These are phyloP conservation scores for Apotomis betuletana DNA, from an alignment of 2,888 invertebrate genomes.

Conservation along the genomic window DNA sequence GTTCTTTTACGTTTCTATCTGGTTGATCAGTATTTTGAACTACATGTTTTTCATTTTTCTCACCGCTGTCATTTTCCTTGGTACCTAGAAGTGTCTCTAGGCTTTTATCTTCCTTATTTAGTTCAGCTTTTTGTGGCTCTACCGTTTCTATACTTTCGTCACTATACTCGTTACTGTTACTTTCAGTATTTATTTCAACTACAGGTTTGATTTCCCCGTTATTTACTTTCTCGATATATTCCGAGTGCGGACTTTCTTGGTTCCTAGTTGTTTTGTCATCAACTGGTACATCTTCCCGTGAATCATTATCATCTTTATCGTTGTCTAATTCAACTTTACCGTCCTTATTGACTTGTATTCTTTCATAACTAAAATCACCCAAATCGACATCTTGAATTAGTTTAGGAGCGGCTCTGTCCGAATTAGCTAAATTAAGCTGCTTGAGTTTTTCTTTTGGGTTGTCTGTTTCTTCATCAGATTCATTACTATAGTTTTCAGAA, in stretches of 20 bases:
- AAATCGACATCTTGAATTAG: conserved; percentile 61
- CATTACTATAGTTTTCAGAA: conserved; percentile 23
- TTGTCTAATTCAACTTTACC: conserved; percentile 55
- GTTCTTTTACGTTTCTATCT: conserved; percentile 67
- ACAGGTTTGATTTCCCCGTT: conserved; percentile 75
- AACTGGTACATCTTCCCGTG: conserved; percentile 49
- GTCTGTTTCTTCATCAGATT: conserved; percentile 44
- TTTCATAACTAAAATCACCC: conserved; percentile 64
- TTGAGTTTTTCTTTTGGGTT: conserved; percentile 38
- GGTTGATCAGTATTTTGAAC: conserved; percentile 44
- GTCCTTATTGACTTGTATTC: conserved; percentile 58
- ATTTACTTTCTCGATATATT: conserved; percentile 51
- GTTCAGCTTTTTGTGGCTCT: conserved; percentile 47
- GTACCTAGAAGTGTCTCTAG: conserved; percentile 58
- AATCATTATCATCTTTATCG: conserved; percentile 49
- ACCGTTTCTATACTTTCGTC: conserved; percentile 48
- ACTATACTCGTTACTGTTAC: conserved; percentile 55
- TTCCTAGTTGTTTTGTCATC: conserved; percentile 46
- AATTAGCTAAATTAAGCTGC: conserved; percentile 13
- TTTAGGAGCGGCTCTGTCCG: conserved; percentile 39
- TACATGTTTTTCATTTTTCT: conserved; percentile 53
- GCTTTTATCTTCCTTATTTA: conserved; percentile 51
- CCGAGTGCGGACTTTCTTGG: conserved; percentile 38
- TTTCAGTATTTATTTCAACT: conserved; percentile 67
- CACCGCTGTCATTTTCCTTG: conserved; percentile 48